phyloP scores from a whole-genome alignment of 2,797 vertebrate genomes.

The Loriculus beryllinus region DNA sequence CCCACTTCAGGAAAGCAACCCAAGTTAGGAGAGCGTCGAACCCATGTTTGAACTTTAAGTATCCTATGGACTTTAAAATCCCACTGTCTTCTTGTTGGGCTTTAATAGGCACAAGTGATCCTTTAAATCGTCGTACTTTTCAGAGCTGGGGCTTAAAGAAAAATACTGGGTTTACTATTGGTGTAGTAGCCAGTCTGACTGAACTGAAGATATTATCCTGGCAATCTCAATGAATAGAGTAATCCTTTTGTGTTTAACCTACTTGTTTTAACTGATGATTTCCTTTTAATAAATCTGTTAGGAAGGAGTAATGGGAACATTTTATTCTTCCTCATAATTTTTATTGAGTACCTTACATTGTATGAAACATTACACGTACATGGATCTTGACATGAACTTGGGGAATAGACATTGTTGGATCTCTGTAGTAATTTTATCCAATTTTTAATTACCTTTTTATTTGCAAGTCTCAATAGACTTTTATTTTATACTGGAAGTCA shows the following conservation, averaged over 20 bases:
- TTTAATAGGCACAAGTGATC: not conserved
- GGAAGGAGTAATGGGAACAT: not conserved
- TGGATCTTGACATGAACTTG: not conserved
- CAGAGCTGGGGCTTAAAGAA: not conserved
- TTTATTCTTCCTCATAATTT: not conserved
- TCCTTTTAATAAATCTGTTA: not conserved
- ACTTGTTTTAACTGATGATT: not conserved
- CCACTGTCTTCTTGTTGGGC: not conserved
- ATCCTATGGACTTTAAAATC: not conserved
- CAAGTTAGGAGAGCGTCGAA: not conserved
- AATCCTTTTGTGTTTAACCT: conserved; percentile 4
- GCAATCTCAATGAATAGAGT: not conserved
- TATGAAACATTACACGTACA: not conserved
- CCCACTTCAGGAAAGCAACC: not conserved
- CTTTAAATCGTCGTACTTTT: not conserved
- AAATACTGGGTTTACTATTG: not conserved
- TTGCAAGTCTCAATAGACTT: not conserved
- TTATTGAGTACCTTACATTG: not conserved
- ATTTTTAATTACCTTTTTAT: conserved; percentile 36
- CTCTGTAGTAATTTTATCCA: not conserved
- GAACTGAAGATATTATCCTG: not conserved
- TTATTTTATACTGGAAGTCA: not conserved
- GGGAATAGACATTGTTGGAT: conserved; percentile 8
- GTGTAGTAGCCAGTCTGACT: not conserved
- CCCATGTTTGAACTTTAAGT: not conserved